Percentiles rank a stretch among this genome's conserved stretches.
Conservation (phyloP, 2,113 vertebrate species). For the Ellobius talpinus region DNA sequence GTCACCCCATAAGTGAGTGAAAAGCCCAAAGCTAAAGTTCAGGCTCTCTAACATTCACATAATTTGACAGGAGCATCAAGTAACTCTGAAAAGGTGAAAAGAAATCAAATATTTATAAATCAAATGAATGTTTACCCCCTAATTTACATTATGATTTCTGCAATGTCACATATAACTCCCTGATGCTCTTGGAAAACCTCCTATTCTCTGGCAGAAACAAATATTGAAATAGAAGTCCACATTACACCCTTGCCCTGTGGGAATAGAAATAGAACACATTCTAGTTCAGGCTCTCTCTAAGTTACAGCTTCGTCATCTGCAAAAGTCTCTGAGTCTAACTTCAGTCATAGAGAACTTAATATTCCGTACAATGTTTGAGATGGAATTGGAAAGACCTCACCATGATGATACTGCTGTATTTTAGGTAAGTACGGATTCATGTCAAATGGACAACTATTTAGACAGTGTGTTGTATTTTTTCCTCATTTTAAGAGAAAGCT, state of each 20-base stretch:
- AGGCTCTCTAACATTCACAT: neutral
- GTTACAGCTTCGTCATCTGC: neutral
- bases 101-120: conserved; percentile 63
- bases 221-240: conserved; percentile 58
- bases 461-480: neutral
- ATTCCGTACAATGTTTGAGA: neutral
- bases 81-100: neutral
- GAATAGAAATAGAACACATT: conserved; percentile 42
- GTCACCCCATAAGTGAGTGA: neutral
- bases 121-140: conserved; percentile 29
- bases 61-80: conserved; percentile 23
- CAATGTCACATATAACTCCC: conserved; percentile 60
- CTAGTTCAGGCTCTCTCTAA: conserved; percentile 2
- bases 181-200: neutral
- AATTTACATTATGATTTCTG: conserved; percentile 52
- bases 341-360: neutral
- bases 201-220: conserved; percentile 40
- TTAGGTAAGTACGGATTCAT: neutral
- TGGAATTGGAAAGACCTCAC: neutral
- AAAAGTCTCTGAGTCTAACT: neutral
- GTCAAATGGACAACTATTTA: neutral
- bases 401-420: neutral
- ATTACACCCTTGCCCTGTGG: neutral
- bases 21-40: conserved; percentile 57
- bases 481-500: neutral